Evolutionary conservation across 2,113 vertebrate genomes (phyloP).

Genomic region (Gobio gobio): DNA sequence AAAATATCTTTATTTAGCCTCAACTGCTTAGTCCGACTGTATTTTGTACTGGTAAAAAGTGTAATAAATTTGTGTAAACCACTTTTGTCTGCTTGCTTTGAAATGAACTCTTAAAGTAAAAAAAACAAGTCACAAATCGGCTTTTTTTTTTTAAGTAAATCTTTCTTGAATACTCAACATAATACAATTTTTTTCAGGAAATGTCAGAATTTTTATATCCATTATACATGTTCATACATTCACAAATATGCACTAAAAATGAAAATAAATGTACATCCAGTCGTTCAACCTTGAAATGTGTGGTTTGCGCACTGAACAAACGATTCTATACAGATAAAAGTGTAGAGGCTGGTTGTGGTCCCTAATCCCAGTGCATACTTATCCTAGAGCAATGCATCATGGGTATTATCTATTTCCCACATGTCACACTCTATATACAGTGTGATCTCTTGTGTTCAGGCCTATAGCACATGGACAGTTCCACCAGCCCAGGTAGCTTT

Average conservation of each 20-base stretch:
- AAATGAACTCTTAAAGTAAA: not conserved
- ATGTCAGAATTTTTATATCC: conserved; percentile 46
- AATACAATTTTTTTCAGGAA: not conserved
- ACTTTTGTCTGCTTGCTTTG: not conserved
- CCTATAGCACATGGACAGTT: conserved; percentile 3
- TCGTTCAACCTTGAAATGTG: conserved; percentile 47
- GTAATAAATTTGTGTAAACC: conserved; percentile 80
- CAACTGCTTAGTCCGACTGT: conserved; percentile 76
- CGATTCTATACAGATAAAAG: conserved; percentile 50
- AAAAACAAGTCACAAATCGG: not conserved
- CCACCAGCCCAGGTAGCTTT: conserved; percentile 9
- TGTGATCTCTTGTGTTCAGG: not conserved
- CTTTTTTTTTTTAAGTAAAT: not conserved
- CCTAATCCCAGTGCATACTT: conserved; percentile 4
- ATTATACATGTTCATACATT: conserved; percentile 27
- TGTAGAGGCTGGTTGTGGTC: conserved; percentile 35
- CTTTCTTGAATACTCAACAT: conserved; percentile 62
- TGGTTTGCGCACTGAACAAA: conserved; percentile 25
- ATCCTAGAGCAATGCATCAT: conserved; percentile 31
- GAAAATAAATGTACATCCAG: conserved; percentile 47
- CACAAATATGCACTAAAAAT: conserved; percentile 33
- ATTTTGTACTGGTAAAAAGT: conserved; percentile 83
- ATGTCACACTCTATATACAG: not conserved
- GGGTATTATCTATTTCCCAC: conserved; percentile 1
- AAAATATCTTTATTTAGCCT: conserved; percentile 75